Base-by-base conservation (phyloP, 2,797 vertebrate genomes). In the Pristis pectinata region DNA sequence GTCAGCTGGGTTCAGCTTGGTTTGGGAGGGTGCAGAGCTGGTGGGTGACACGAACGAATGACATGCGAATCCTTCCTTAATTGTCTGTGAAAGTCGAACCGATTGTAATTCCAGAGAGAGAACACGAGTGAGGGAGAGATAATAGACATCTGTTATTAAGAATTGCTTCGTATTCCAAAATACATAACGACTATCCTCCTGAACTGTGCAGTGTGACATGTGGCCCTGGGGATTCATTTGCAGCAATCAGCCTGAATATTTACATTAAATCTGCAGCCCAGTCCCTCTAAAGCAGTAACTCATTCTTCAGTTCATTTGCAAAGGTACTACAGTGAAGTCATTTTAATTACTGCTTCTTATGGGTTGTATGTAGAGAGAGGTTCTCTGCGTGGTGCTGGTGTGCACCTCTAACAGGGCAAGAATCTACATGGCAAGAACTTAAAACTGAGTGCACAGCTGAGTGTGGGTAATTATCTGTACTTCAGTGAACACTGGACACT, bases 91-190 rank as follows among this genome's bases (percentile, higher is more conserved):
- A 89, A 61, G 53, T 10, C 53, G 19, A 87, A 56, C 19, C 59
- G 64, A 64, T 91, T 91, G 87, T 64, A 91, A 64, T 37, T 7
- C 83, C 83, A 87, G 83, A 85, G 44, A 85, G 82, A 56, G 27
- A 15, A 13, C 53, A 27, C 87, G 56, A 59, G 30, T 30, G 53
- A 89, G 22, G 24, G 56, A 89, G 82, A 85, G 7, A 79, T 37
- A 89, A 37, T 64, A 89, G 59, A 19, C 15, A 87, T 87, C 41
- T 82, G 80, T 53, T 64, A n/a, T 64, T 37, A 64, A 37, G 22
- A 64, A 41, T 91, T 37, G 6, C 17, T 37, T 59, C 15, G 22
- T 37, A 17, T 64, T 91, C 87, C 59, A 41, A 91, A 22, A 91
- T 37, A 64, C 17, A 24, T 3, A 64, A 37, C 37, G 8, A 59